These are phyloP conservation scores for Cyphomyrus discorhynchus DNA, from an alignment of 2,113 vertebrate genomes.

Conservation along the genomic window DNA sequence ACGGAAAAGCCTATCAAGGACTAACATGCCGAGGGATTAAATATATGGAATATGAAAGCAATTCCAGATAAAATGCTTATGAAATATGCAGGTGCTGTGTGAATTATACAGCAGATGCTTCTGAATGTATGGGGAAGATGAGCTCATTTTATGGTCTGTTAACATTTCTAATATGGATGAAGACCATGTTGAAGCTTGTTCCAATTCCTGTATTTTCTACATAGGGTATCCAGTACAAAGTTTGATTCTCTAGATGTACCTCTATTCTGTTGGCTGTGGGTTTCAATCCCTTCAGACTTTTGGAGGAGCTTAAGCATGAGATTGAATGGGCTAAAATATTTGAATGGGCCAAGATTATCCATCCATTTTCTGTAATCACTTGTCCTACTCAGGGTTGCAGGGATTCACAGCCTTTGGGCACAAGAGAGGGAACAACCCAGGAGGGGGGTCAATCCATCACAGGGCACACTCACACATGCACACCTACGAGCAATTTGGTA, in stretches of 20 bases:
- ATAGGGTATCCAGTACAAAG: background rate
- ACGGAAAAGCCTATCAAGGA: constrained; percentile 26
- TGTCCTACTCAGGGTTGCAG: too few species aligned
- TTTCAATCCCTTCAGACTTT: background rate
- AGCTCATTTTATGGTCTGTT: constrained; percentile 43
- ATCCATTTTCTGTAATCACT: too few species aligned
- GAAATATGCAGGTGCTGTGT: constrained; percentile 56
- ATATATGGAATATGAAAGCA: constrained; percentile 55
- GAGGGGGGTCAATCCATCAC: too few species aligned
- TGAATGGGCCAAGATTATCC: too few species aligned
- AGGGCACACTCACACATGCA: too few species aligned
- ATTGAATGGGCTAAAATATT: too few species aligned
- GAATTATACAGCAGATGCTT: constrained; percentile 34
- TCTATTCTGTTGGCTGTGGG: background rate
- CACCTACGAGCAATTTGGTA: too few species aligned
- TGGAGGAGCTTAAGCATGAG: background rate
- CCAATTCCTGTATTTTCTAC: background rate
- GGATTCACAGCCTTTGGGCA: too few species aligned
- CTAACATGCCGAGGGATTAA: constrained; percentile 51
- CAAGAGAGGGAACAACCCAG: too few species aligned
- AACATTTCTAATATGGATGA: constrained; percentile 36
- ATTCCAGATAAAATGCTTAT: constrained; percentile 54
- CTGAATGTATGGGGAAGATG: constrained; percentile 29
- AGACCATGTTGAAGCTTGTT: constrained; percentile 15
- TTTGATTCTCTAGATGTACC: background rate